These are phyloP conservation scores for Catostomus latipinnis DNA, from an alignment of 2,797 vertebrate species.

Conservation along the genomic window DNA sequence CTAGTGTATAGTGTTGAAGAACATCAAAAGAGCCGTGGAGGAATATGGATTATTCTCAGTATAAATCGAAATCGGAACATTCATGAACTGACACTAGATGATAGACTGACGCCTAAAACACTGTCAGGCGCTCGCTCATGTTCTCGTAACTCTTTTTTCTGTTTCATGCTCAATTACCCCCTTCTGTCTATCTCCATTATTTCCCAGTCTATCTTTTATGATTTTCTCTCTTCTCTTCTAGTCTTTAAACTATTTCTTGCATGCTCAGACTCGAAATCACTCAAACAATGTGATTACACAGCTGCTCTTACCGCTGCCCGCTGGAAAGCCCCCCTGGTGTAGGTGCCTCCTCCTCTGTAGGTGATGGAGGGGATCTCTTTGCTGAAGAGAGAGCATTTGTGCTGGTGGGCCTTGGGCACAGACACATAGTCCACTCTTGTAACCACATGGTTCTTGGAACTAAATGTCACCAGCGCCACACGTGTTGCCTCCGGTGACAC, in stretches of 20 bases:
- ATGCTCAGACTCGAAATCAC: neutral
- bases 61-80: conserved; percentile 7
- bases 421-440: conserved; percentile 95
- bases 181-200: neutral
- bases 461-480: conserved; percentile 94
- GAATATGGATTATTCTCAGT: neutral
- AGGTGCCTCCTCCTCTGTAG: conserved; percentile 95
- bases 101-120: neutral
- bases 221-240: neutral
- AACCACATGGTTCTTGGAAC: conserved; percentile 93
- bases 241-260: neutral
- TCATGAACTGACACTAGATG: neutral
- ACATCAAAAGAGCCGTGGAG: conserved; percentile 1
- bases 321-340: conserved; percentile 96
- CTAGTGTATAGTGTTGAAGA: neutral
- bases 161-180: neutral
- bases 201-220: neutral
- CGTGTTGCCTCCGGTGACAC: conserved; percentile 91
- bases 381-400: conserved; percentile 95
- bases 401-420: conserved; percentile 85
- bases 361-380: conserved; percentile 93
- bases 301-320: conserved; percentile 88
- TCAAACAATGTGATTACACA: conserved; percentile 2
- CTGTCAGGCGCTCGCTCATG: neutral
- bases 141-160: too few relatives aligned